Conservation (phyloP, 2,797 vertebrate species). For the Cottoperca gobio region DNA sequence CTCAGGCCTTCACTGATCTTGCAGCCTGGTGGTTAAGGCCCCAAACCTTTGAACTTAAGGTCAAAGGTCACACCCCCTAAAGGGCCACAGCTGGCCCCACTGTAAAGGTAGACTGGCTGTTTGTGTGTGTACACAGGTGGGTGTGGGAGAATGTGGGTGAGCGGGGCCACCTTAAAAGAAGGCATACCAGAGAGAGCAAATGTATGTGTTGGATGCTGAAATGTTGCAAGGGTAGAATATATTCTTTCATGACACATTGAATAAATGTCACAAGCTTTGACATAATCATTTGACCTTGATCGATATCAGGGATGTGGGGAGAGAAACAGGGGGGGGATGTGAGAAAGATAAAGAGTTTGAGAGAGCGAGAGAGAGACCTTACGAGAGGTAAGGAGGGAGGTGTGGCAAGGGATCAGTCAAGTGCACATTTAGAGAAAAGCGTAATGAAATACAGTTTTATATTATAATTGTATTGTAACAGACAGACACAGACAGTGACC, state of each 20-base stretch:
- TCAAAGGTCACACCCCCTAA: constrained; percentile 62
- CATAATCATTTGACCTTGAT: constrained; percentile 62
- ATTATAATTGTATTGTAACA: constrained; percentile 8
- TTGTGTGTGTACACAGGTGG: neutral
- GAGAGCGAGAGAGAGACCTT: neutral
- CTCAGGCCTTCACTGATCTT: constrained; percentile 65
- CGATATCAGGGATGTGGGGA: constrained; percentile 25
- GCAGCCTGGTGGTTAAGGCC: constrained; percentile 53
- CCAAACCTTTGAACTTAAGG: constrained; percentile 72
- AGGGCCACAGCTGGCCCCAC: constrained; percentile 69
- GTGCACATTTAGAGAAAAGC: neutral
- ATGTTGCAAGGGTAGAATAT: constrained; percentile 6
- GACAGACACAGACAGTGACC: neutral
- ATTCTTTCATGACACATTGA: constrained; percentile 50
- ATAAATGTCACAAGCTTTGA: constrained; percentile 59
- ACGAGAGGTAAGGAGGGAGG: neutral
- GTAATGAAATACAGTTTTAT: neutral
- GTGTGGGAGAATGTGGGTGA: neutral
- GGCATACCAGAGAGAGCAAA: neutral
- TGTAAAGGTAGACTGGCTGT: constrained; percentile 47
- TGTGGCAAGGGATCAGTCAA: neutral
- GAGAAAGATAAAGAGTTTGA: constrained; percentile 15
- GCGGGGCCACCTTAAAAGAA: constrained; percentile 20
- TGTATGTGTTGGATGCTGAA: neutral
- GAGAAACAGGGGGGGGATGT: neutral